Evolutionary conservation across 2,888 invertebrate species (phyloP).

Genomic region (Deilephila elpenor): DNA sequence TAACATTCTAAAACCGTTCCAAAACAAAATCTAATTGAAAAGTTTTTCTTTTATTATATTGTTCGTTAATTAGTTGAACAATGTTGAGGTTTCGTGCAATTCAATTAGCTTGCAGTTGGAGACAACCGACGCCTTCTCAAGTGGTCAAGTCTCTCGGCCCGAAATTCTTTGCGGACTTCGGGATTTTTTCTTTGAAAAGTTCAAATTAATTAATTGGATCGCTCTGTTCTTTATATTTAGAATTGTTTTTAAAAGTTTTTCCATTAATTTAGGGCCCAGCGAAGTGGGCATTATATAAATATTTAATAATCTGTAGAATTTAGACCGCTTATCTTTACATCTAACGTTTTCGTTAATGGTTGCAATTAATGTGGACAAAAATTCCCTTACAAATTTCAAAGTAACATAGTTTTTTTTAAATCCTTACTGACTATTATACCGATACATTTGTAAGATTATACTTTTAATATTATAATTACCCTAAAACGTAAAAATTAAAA

Average conservation of each 20-base stretch:
- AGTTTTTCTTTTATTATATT: neutral
- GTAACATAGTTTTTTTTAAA: no score
- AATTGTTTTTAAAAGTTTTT: neutral
- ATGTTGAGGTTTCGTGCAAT: conserved; percentile 12
- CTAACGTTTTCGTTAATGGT: no score
- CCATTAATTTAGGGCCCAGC: neutral
- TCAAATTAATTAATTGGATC: conserved; percentile 14
- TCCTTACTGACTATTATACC: no score
- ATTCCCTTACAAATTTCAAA: no score
- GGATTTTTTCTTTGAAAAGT: conserved; percentile 11
- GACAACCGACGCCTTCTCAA: neutral
- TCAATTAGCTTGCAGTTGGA: neutral
- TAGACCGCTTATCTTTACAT: no score
- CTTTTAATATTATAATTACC: no score
- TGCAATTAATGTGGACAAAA: no score
- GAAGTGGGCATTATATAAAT: no score
- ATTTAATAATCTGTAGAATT: no score
- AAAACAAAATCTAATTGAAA: neutral
- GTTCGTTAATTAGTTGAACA: conserved; percentile 9
- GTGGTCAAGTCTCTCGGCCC: conserved; percentile 2
- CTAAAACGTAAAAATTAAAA: no score
- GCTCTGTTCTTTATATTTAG: neutral
- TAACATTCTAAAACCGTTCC: neutral
- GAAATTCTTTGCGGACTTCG: neutral
- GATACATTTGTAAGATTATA: no score